Conservation (phyloP, 2,888 invertebrate genomes). For the Strigamia maritima region DNA sequence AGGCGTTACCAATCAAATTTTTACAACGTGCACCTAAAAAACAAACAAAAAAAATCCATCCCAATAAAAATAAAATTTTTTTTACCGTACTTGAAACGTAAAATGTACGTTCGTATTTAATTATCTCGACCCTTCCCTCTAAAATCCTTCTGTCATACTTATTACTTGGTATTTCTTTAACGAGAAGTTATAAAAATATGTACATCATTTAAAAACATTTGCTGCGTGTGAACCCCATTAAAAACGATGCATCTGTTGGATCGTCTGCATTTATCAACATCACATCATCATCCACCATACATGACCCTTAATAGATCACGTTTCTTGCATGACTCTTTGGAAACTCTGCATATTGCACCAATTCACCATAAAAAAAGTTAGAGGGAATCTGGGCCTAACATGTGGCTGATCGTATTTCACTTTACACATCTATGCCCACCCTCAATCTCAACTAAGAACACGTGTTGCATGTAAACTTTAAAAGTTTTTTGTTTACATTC, state of each 20-base stretch:
- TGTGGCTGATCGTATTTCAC: slow-evolving; percentile 28
- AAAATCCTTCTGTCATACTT: neutral
- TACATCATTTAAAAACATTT: neutral
- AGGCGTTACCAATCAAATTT: neutral
- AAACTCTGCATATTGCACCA: slow-evolving; percentile 11
- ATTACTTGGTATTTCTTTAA: neutral
- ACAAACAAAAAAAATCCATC: neutral
- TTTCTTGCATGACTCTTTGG: slow-evolving; percentile 16
- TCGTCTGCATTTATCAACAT: slow-evolving; percentile 25
- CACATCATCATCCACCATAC: neutral
- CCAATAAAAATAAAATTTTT: neutral
- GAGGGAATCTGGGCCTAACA: slow-evolving; percentile 11
- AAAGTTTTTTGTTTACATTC: neutral
- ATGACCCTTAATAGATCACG: slow-evolving; percentile 6
- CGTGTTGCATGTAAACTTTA: slow-evolving; percentile 9
- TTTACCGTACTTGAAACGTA: neutral
- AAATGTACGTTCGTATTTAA: slow-evolving; percentile 12
- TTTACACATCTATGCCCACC: neutral
- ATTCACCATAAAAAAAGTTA: neutral
- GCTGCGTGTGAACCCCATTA: neutral
- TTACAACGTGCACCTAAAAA: neutral
- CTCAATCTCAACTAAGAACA: neutral
- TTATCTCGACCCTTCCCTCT: neutral
- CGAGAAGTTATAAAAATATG: neutral
- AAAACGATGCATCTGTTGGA: neutral